Evolutionary conservation across 23 tunicate species (phyloP).

Genomic region (Phallusia fumigata): DNA sequence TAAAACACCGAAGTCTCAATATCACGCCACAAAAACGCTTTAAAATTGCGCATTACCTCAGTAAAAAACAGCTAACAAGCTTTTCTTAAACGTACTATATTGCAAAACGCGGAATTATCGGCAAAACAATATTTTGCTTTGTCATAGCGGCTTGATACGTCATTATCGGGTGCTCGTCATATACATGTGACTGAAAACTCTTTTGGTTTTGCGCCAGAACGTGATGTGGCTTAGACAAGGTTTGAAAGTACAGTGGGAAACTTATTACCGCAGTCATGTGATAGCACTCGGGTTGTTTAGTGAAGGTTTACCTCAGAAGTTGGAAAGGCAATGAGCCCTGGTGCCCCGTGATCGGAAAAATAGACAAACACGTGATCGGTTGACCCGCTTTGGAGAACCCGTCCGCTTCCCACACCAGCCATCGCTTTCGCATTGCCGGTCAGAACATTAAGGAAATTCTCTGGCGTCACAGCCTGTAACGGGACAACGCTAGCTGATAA

Average conservation of each 20-base stretch:
- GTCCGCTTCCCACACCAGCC: constrained; percentile 66
- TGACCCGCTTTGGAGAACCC: constrained; percentile 66
- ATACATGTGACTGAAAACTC: too few species aligned
- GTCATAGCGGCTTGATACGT: too few species aligned
- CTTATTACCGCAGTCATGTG: background rate
- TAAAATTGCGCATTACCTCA: too few species aligned
- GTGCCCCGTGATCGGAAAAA: constrained; percentile 84
- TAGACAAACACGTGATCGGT: constrained; percentile 85
- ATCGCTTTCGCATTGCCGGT: constrained; percentile 63
- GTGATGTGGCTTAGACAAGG: too few species aligned
- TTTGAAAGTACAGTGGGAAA: too few species aligned
- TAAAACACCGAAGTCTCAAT: background rate
- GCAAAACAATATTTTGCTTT: too few species aligned
- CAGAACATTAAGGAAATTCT: constrained; percentile 62
- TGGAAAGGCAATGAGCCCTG: constrained; percentile 85
- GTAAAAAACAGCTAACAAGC: too few species aligned
- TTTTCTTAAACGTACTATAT: too few species aligned
- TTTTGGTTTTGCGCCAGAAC: too few species aligned
- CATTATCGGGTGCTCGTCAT: too few species aligned
- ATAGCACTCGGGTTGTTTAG: too few species aligned
- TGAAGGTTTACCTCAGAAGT: constrained; percentile 50
- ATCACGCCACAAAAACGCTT: background rate
- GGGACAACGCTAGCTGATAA: background rate
- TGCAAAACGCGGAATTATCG: too few species aligned
- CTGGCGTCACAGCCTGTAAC: constrained; percentile 76